phyloP scores from a whole-genome alignment of 35 echinoderm and acorn worm genomes.

The Anneissia japonica region DNA sequence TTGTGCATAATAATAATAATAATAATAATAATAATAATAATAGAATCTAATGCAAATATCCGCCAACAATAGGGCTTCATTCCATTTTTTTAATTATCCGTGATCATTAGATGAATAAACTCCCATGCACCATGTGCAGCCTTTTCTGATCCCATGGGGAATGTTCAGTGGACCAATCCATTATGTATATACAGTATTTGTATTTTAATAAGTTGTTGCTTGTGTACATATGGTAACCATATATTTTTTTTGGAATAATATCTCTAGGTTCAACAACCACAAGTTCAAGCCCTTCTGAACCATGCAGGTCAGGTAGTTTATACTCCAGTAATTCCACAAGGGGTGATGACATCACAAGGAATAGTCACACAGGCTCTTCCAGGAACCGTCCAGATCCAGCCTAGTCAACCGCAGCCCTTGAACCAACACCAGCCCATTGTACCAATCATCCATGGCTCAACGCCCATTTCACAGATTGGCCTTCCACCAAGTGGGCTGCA shows the following conservation, averaged over 20 bases:
- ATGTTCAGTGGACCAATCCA: too few relatives aligned
- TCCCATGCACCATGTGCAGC: too few relatives aligned
- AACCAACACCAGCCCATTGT: conserved; percentile 44
- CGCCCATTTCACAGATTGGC: conserved; percentile 93
- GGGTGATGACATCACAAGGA: conserved; percentile 89
- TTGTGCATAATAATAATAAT: too few relatives aligned
- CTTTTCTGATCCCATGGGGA: too few relatives aligned
- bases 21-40: too few relatives aligned
- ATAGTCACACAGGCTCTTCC: conserved; percentile 87
- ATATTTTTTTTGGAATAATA: neutral
- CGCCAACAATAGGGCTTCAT: too few relatives aligned
- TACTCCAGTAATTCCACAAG: conserved; percentile 86
- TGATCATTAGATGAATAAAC: too few relatives aligned
- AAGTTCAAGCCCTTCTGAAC: conserved; percentile 77
- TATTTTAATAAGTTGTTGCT: neutral
- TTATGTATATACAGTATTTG: too few relatives aligned
- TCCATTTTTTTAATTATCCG: too few relatives aligned
- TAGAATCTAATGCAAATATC: too few relatives aligned
- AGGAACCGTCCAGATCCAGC: conserved; percentile 78
- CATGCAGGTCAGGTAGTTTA: conserved; percentile 93
- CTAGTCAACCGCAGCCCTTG: conserved; percentile 17
- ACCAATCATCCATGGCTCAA: conserved; percentile 88
- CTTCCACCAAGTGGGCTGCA: conserved; percentile 36
- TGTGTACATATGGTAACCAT: neutral
- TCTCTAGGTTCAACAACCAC: conserved; percentile 44